A percentile compares a stretch with the other conserved stretches of the same genome.
Evolutionary conservation across 2,888 invertebrate genomes (phyloP).

Genomic region (Conomelus anceps): DNA sequence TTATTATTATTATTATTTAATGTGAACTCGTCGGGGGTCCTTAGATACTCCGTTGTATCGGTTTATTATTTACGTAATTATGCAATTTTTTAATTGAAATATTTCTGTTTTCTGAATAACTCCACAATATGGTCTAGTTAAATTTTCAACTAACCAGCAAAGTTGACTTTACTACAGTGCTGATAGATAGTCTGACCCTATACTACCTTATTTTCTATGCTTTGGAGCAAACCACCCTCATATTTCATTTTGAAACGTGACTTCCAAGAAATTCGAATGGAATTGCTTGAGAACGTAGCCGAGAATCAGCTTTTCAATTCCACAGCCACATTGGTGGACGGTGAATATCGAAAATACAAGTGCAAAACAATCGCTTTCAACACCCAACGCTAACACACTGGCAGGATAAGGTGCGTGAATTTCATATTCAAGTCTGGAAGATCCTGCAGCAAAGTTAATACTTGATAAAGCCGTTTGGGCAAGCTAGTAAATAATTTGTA

Average conservation of each 20-base stretch:
- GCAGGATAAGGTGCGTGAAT: not conserved
- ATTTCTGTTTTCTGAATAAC: too few species aligned
- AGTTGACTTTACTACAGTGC: not conserved
- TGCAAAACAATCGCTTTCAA: not conserved
- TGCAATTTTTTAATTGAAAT: too few species aligned
- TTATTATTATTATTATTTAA: too few species aligned
- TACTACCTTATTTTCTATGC: not conserved
- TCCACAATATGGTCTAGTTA: too few species aligned
- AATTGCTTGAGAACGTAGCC: not conserved
- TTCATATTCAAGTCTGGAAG: not conserved
- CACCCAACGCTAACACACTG: not conserved
- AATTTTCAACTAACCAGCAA: not conserved
- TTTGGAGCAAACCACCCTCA: not conserved
- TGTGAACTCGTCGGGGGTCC: too few species aligned
- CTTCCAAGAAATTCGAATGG: not conserved
- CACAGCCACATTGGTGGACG: not conserved
- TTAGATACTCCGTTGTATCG: too few species aligned
- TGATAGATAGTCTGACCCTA: not conserved
- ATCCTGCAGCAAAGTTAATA: not conserved
- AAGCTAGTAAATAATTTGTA: not conserved
- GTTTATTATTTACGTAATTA: too few species aligned
- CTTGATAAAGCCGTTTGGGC: not conserved
- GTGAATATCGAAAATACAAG: not conserved
- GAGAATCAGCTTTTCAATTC: not conserved
- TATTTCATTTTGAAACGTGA: not conserved